Base-by-base conservation (phyloP, 2,888 invertebrate genomes). In the Agrilus mali region DNA sequence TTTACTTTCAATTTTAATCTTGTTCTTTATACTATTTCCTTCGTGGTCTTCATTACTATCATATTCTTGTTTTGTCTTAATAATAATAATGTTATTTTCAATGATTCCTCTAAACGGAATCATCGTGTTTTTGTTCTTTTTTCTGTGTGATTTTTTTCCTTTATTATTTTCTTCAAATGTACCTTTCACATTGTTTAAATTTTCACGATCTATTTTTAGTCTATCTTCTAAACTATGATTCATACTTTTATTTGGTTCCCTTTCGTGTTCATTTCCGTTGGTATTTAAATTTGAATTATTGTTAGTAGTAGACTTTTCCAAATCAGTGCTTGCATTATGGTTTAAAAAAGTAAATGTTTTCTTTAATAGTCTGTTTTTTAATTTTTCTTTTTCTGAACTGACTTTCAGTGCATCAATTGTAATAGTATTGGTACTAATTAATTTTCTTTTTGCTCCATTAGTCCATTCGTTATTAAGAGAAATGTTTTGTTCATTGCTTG, bases 21-120 rank as follows among this genome's bases (percentile, higher is more conserved):
- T 27, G 27, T 12, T 13, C 45, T 51, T 50, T 41, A 48, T 45
- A 47, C 51, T 44, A 44, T 49, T 40, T 43, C 37, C 15, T 33
- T 27, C 17, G 47, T 40, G 14, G 38, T 33, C 13, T 33, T 43
- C 35, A 38, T 43, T 43, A 41, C 37, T 39, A 38, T 42, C 33
- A 32, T 32, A 14, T 12, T 44, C 32, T 13, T 42, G 27, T 42
- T 7, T 7, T 2, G 12, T 43, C 20, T 37, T 17, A 38, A 12
- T 38, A 12, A 27, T 8, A 10, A 4, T 16, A 17, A 20, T 14
- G 8, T 20, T 38, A 4, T 22, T 32, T 31, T 39, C 32, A 27
- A 16, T 17, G 1, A 13, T 16, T 35, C 8, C 36, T 22, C 17
- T 22, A 20, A 36, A 20, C 8, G 13, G 34, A 36, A 12, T 41